Evolutionary conservation across 2,888 invertebrate species (phyloP).

Genomic region (Tiliacea citrago): DNA sequence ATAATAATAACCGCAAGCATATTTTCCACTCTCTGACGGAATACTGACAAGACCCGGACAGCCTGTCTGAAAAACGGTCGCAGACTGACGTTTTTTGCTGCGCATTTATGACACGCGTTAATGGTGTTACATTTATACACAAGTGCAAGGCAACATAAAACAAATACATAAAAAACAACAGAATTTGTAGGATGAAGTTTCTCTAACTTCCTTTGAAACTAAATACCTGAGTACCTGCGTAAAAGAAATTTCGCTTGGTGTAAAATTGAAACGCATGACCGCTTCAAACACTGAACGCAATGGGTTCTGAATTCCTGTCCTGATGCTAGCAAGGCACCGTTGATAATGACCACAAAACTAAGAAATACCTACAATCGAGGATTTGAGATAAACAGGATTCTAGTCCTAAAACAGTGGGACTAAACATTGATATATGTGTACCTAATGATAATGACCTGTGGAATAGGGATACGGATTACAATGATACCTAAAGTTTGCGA

Average conservation of each 20-base stretch:
- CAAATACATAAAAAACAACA: background rate
- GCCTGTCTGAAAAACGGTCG: background rate
- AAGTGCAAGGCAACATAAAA: background rate
- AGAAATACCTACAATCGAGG: too few relatives aligned
- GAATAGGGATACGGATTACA: too few relatives aligned
- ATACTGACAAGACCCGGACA: background rate
- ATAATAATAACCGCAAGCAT: too few relatives aligned
- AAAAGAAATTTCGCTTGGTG: background rate
- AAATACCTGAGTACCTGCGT: background rate
- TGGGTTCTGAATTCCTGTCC: too few relatives aligned
- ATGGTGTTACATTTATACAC: background rate
- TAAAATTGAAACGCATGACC: too few relatives aligned
- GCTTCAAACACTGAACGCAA: background rate
- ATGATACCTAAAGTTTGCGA: too few relatives aligned
- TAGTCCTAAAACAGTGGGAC: too few relatives aligned
- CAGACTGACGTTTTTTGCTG: background rate
- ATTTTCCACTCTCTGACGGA: background rate
- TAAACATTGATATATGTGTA: too few relatives aligned
- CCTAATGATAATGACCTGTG: too few relatives aligned
- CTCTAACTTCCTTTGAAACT: conserved; percentile 16
- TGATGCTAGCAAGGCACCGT: too few relatives aligned
- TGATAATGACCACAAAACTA: too few relatives aligned
- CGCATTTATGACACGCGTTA: background rate
- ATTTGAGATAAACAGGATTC: too few relatives aligned
- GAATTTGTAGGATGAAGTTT: conserved; percentile 18